Evolutionary conservation across 2,797 vertebrate genomes (phyloP), one percentile per base, ranked within the genome.

Genomic region (Alfaro cultratus): DNA sequence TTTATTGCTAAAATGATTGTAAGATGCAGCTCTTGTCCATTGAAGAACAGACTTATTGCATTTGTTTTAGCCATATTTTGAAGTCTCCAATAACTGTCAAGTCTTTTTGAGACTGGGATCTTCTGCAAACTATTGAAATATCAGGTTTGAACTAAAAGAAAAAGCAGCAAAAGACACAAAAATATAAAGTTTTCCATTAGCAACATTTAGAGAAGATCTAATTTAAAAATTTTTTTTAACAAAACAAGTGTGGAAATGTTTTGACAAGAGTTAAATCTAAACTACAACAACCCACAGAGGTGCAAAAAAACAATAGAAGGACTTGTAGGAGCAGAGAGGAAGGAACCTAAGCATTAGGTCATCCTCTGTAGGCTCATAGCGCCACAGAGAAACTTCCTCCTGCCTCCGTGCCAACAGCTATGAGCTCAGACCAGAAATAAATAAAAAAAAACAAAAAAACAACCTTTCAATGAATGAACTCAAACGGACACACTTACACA

Each of bases 341-440:
- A 94, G 93, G 91, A 93, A 92, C 88, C 78, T 39, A 81, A 85
- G 88, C 77, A 87, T 93, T 88, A 93, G 88, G 91, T 93, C 91
- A 89, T 92, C 91, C 87, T 94, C 90, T 90, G 86, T 83, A 64
- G 84, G 87, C 88, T 90, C 86, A 86, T 82, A 87, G 87, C 87
- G 85, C 85, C 89, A 90, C 86, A 80, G 86, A 87, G 86, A 90
- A 89, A 91, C 85, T 87, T 90, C 87, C 88, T 80, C 86, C 87
- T 83, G 88, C 87, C 84, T 85, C 85, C 80, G 85, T 77, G 84
- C 87, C 89, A 90, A 77, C 78, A 84, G 80, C 77, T 45, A 84
- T 55, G 82, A 81, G 80, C 87, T 87, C 81, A 81, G 75, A 87
- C 46, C 80, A 81, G 62, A 80, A n/a, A 41, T 0, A 23, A 23